Evolutionary conservation across 2,797 vertebrate genomes (phyloP), one percentile per base, ranked within the genome.

Genomic region (Halcyon smyrnensis): DNA sequence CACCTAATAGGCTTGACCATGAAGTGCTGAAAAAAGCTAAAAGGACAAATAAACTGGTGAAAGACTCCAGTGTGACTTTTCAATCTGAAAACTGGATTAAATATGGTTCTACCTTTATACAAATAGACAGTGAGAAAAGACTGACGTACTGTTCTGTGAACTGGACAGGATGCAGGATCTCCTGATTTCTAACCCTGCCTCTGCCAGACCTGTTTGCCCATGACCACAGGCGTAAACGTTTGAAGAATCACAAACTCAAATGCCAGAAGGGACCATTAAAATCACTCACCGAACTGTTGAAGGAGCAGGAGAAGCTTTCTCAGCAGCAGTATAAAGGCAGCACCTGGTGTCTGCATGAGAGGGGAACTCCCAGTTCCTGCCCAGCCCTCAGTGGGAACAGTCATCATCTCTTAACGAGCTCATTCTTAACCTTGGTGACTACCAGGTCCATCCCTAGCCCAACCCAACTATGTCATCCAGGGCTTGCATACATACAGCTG

Each of bases 31-130:
- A 84, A 65, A 92, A 94, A 89, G 53, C 30, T 86, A 27, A 91
- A 91, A 75, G 41, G 50, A 87, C 62, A 90, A 85, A 87, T 46
- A 83, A 87, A 89, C 73, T 65, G 27, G 30, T 75, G n/a, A 83
- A 95, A 93, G 53, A 24, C 15, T 71, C 24, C 45, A 73, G 59
- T 2, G 3, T 46, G 63, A 79, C 37, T 85, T 89, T 83, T 28
- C 63, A 62, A 6, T 64, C 41, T 70, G 48, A 77, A 93, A 90
- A 95, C 21, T 20, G 34, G 57, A 84, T 89, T 65, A 75, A 78
- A 92, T 86, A 54, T 43, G 21, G 43, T 74, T 82, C 37, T 83
- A 53, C 37, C 5, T 2, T 64, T 53, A 76, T 3, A 1, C 64
- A 89, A 85, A 78, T 2, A 59, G 62, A 37, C 17, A 69, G 23